These are phyloP conservation scores for Drosophila affinis DNA, from an alignment of 2,888 invertebrate genomes.

Conservation along the genomic window DNA sequence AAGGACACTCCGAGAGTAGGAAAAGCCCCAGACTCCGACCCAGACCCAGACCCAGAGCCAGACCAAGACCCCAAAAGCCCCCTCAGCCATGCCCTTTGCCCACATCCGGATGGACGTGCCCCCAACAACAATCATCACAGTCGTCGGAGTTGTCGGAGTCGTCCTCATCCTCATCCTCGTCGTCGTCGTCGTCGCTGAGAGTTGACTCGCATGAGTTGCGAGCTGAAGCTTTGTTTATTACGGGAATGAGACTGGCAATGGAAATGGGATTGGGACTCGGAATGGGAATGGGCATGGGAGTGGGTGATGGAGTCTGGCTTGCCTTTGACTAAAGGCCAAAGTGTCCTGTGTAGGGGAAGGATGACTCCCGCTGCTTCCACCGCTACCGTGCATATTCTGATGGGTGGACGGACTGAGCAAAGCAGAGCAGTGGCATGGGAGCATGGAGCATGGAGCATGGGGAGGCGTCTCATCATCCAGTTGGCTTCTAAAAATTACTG, in stretches of 20 bases:
- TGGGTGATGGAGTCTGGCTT: slow-evolving; percentile 14
- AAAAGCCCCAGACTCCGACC: slow-evolving; percentile 30
- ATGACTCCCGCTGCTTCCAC: too few relatives aligned
- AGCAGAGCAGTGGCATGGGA: too few relatives aligned
- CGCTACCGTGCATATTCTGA: slow-evolving; percentile 7
- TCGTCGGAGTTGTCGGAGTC: not conserved
- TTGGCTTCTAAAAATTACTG: slow-evolving; percentile 64
- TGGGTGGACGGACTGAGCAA: not conserved
- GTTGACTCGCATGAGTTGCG: slow-evolving; percentile 71
- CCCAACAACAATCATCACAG: slow-evolving; percentile 11
- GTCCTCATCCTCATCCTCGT: too few relatives aligned
- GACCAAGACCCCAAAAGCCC: slow-evolving; percentile 2
- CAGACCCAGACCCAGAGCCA: not conserved
- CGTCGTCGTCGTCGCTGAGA: slow-evolving; percentile 4
- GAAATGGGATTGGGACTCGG: not conserved
- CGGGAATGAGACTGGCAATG: slow-evolving; percentile 18
- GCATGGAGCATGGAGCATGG: not conserved
- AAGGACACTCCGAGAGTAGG: slow-evolving; percentile 64
- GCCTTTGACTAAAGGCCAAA: slow-evolving; percentile 27
- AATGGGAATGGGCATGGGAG: not conserved
- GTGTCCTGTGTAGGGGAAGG: slow-evolving; percentile 9
- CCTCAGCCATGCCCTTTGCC: not conserved
- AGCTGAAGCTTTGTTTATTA: slow-evolving; percentile 73
- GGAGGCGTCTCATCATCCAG: slow-evolving; percentile 19
- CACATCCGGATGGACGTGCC: slow-evolving; percentile 53